Conservation (phyloP, 2,888 invertebrate species). For the Athalia cordata region DNA sequence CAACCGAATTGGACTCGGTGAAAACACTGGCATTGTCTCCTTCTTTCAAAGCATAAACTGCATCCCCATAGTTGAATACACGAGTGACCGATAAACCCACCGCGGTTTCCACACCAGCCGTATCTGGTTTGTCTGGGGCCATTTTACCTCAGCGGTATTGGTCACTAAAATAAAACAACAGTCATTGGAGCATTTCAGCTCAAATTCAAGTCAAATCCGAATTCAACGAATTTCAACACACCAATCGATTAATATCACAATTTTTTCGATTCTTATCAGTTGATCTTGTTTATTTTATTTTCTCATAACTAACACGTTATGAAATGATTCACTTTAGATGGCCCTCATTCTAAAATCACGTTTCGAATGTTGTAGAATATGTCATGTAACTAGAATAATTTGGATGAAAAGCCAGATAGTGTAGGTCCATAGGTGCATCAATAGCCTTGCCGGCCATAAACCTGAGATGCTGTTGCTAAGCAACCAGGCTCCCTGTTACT, state of each 20-base stretch:
- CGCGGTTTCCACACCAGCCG: slow-evolving; percentile 65
- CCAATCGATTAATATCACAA: no score
- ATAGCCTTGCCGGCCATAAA: slow-evolving; percentile 49
- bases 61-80: slow-evolving; percentile 61
- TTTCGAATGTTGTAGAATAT: background rate
- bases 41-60: slow-evolving; percentile 61
- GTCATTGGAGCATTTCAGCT: background rate
- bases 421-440: slow-evolving; percentile 46
- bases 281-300: no score
- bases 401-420: background rate
- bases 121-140: slow-evolving; percentile 70
- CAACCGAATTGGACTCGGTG: slow-evolving; percentile 54
- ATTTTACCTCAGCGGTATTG: slow-evolving; percentile 56
- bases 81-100: slow-evolving; percentile 59
- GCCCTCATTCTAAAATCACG: background rate
- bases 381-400: background rate
- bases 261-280: no score
- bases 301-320: no score
- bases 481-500: slow-evolving; percentile 63
- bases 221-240: no score
- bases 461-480: slow-evolving; percentile 67
- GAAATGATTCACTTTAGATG: no score
- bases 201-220: background rate
- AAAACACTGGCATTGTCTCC: slow-evolving; percentile 56
- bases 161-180: slow-evolving; percentile 55